Conservation (phyloP, 2,797 vertebrate species). For the Eulemur coronatus region DNA sequence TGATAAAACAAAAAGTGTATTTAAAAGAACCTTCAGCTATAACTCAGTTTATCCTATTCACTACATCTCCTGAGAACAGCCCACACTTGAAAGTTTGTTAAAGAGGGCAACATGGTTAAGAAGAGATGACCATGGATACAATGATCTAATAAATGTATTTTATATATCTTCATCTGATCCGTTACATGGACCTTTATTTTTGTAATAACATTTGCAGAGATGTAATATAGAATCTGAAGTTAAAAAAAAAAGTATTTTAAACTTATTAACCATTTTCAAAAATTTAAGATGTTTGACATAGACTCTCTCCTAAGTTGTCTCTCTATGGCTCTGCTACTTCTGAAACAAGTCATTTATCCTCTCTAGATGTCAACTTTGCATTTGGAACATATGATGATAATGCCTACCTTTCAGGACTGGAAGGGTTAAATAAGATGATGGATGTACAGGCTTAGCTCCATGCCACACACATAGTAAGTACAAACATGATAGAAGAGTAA, state of each 20-base stretch:
- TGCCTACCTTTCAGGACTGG: not conserved
- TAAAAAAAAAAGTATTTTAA: not conserved
- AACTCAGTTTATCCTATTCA: not conserved
- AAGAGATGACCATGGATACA: not conserved
- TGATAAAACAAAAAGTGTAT: not conserved
- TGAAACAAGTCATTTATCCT: not conserved
- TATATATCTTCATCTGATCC: not conserved
- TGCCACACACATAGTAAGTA: not conserved
- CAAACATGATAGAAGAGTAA: not conserved
- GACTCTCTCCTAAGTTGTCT: not conserved
- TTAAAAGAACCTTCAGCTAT: not conserved
- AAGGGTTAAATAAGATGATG: not conserved
- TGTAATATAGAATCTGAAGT: not conserved
- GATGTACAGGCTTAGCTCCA: not conserved
- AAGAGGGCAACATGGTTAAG: not conserved
- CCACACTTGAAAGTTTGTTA: not conserved
- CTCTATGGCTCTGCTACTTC: not conserved
- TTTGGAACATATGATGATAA: not conserved
- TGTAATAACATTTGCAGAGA: not conserved
- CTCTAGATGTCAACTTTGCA: not conserved
- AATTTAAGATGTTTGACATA: not conserved
- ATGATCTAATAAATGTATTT: not conserved
- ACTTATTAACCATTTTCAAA: not conserved
- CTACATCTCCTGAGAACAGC: not conserved
- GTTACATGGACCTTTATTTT: not conserved